Percentiles rank a stretch among this genome's conserved stretches.
phyloP scores from a whole-genome alignment of 35 echinoderm and acorn worm genomes.

The Amphiura filiformis region DNA sequence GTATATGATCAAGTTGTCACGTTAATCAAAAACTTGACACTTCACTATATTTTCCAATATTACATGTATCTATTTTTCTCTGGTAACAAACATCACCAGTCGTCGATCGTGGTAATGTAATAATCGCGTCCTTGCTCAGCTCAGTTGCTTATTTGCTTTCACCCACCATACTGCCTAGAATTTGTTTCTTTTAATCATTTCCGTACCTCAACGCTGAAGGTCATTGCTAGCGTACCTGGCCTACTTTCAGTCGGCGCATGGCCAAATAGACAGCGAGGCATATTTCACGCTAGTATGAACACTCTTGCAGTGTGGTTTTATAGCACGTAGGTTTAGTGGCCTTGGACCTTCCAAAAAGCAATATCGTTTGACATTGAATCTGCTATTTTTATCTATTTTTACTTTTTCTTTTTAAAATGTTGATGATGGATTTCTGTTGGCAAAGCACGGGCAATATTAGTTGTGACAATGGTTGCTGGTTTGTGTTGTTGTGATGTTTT shows the following conservation, averaged over 20 bases:
- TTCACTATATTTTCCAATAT: neutral
- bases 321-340: neutral
- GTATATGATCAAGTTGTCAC: too few species aligned
- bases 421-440: neutral
- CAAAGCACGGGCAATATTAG: too few species aligned
- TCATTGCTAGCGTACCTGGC: neutral
- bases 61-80: too few species aligned
- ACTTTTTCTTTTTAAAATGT: neutral
- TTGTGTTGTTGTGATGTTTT: too few species aligned
- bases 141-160: too few species aligned
- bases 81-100: neutral
- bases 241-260: neutral
- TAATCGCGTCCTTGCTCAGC: neutral
- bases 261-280: too few species aligned
- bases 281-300: neutral
- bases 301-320: neutral
- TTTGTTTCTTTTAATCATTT: neutral
- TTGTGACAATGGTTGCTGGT: too few species aligned
- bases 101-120: neutral
- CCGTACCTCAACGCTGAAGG: neutral
- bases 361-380: constrained; percentile 3
- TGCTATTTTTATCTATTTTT: neutral
- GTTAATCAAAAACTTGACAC: neutral
- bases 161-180: too few species aligned
- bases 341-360: constrained; percentile 7